Base-by-base conservation (phyloP, 1,140 invertebrate species). In the Pomacea maculata region DNA sequence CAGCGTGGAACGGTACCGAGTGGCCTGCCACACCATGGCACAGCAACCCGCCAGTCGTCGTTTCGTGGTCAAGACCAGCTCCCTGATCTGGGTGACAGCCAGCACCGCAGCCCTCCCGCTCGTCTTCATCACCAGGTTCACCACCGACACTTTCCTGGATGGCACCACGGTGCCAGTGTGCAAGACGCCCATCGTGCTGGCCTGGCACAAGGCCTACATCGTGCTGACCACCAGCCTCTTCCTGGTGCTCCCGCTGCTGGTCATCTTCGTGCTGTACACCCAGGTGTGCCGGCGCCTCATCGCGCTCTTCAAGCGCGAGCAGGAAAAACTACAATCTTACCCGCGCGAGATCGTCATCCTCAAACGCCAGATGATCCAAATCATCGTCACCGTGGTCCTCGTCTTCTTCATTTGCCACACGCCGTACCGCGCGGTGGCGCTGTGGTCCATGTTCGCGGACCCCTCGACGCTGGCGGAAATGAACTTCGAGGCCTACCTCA, bases 1-100 rank as follows among this genome's bases (percentile, higher is more conserved):
- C 80, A 91, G 96, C 90, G 96, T 98, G 89, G 97, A 98, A 90
- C 93, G 97, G 11, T 98, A 98, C 92, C 97, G 97, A 91, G 97
- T 97, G 54, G 98, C 98, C 87, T 98, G 96, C 90, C 94, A 97
- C 85, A 97, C 96, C 0, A 91, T 98, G 68, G 94, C 96, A 86
- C 77, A 78, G 17, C 65, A 57, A 19, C 57, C 68, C 7, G 74
- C 81, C n/a, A 74, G 68, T 55, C 54, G 67, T 19, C 54, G 81
- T 55, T 57, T 45, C 57, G 74, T 83, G 11, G 29, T 79, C 25
- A 82, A 75, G 45, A 82, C 84, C 45, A 79, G 81, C 75, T 65
- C 81, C n/a, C 57, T 76, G 64, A 82, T 86, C 57, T 86, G 85
- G 85, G 64, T 83, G 17, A 72, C 80, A 61, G 77, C 82, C 57